These are phyloP conservation scores for Drosophila mercatorum DNA, from an alignment of 2,888 invertebrate genomes.

Conservation along the genomic window DNA sequence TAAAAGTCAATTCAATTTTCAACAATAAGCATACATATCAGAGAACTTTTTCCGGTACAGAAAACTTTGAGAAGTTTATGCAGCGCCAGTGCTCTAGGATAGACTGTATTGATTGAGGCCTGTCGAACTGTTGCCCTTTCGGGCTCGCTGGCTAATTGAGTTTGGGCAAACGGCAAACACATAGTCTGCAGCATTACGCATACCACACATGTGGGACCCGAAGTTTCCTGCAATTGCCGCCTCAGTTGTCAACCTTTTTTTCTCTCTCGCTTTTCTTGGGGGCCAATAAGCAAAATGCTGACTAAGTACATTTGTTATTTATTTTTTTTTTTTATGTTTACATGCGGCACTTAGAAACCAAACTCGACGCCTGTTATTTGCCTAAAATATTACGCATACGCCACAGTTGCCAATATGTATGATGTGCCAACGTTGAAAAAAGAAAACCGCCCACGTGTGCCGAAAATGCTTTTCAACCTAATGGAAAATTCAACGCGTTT, in stretches of 20 bases:
- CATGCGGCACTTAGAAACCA: conserved; percentile 28
- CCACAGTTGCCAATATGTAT: conserved; percentile 52
- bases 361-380: conserved; percentile 56
- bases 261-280: conserved; percentile 33
- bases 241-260: conserved; percentile 56
- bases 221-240: conserved; percentile 16
- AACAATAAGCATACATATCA: conserved; percentile 33
- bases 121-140: conserved; percentile 27
- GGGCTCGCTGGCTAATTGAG: conserved; percentile 59
- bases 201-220: conserved; percentile 53
- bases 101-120: conserved; percentile 42
- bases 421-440: conserved; percentile 45
- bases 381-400: conserved; percentile 62
- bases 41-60: conserved; percentile 14
- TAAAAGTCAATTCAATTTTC: conserved; percentile 37
- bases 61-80: conserved; percentile 29
- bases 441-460: conserved; percentile 58
- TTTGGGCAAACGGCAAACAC: conserved; percentile 36
- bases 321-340: conserved; percentile 54
- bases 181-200: conserved; percentile 37
- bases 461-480: conserved; percentile 66
- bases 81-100: conserved; percentile 2
- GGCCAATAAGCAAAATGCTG: conserved; percentile 52
- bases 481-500: conserved; percentile 69
- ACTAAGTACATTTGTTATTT: conserved; percentile 35